Percentiles rank a stretch among this genome's conserved stretches.
These are phyloP conservation scores for Philaethria dido DNA, from an alignment of 2,888 invertebrate species.

Conservation along the genomic window DNA sequence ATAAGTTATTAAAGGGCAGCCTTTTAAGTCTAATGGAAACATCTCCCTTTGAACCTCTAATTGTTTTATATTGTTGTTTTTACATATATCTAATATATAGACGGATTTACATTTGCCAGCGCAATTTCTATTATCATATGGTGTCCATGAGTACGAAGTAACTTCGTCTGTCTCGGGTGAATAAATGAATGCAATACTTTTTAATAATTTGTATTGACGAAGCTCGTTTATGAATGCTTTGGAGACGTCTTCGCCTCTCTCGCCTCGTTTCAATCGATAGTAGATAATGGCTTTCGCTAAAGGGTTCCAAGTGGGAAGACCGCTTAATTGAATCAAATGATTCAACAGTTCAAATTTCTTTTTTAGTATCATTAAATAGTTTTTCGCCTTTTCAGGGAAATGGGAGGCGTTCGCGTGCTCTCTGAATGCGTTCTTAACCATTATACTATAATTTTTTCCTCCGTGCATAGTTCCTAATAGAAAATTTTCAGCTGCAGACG, in stretches of 20 bases:
- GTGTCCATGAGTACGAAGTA: constrained; percentile 74
- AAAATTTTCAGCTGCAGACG: constrained; percentile 67
- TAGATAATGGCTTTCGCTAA: constrained; percentile 76
- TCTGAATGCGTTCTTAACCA: constrained; percentile 80
- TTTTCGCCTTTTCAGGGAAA: constrained; percentile 81
- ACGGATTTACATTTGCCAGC: constrained; percentile 70
- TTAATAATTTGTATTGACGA: constrained; percentile 66
- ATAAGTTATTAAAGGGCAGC: constrained; percentile 73
- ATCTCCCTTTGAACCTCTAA: constrained; percentile 61
- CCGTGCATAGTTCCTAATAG: constrained; percentile 74
- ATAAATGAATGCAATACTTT: constrained; percentile 71
- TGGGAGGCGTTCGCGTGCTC: constrained; percentile 79
- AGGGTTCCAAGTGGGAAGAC: constrained; percentile 80
- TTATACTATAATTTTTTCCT: constrained; percentile 76
- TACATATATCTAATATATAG: constrained; percentile 71
- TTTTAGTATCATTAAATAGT: constrained; percentile 81
- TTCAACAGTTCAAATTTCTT: constrained; percentile 72
- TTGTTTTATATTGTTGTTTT: constrained; percentile 58
- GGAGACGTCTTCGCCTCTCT: constrained; percentile 59
- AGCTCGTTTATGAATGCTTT: constrained; percentile 72
- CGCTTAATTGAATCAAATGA: constrained; percentile 75
- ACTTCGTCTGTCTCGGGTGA: constrained; percentile 61
- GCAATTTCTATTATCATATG: constrained; percentile 72
- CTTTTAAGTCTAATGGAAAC: constrained; percentile 71
- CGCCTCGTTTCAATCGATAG: constrained; percentile 64